Conservation (phyloP, 2,113 vertebrate species). For the Alaudala cheleensis region DNA sequence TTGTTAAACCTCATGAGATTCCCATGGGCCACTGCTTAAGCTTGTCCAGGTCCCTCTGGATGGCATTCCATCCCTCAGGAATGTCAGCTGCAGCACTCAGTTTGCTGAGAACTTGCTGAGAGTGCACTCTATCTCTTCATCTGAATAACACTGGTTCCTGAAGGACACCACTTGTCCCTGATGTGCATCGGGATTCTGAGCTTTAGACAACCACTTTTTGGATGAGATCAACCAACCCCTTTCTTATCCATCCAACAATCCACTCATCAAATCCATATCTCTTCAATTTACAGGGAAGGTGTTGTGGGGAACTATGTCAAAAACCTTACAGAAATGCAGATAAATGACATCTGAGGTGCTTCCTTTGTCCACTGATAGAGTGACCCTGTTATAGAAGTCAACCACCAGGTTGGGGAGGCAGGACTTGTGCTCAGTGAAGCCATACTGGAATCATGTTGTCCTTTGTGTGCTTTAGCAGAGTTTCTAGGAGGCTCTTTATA, state of each 20-base stretch:
- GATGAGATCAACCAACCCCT: not conserved
- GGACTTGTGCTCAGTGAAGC: not conserved
- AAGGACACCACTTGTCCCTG: too few relatives aligned
- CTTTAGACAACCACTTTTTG: not conserved
- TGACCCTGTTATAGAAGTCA: not conserved
- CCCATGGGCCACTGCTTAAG: fast-evolving
- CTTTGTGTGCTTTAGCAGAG: not conserved
- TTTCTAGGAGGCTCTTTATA: not conserved
- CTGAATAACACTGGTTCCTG: not conserved
- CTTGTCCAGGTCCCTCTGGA: not conserved
- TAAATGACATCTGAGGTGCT: not conserved
- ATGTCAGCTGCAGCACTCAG: not conserved
- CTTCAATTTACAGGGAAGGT: not conserved
- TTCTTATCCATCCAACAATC: not conserved
- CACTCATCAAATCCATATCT: not conserved
- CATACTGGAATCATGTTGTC: not conserved
- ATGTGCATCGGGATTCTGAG: not conserved
- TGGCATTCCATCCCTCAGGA: not conserved
- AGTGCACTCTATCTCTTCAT: fast-evolving
- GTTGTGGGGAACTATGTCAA: not conserved
- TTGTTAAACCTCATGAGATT: not conserved
- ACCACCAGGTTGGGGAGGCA: too few relatives aligned
- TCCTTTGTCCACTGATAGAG: not conserved
- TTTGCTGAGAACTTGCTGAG: not conserved
- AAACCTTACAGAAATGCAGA: not conserved